Evolutionary conservation across 2,888 invertebrate genomes (phyloP), one percentile per base, ranked within the genome.

Genomic region (Andricus quercusramuli): DNA sequence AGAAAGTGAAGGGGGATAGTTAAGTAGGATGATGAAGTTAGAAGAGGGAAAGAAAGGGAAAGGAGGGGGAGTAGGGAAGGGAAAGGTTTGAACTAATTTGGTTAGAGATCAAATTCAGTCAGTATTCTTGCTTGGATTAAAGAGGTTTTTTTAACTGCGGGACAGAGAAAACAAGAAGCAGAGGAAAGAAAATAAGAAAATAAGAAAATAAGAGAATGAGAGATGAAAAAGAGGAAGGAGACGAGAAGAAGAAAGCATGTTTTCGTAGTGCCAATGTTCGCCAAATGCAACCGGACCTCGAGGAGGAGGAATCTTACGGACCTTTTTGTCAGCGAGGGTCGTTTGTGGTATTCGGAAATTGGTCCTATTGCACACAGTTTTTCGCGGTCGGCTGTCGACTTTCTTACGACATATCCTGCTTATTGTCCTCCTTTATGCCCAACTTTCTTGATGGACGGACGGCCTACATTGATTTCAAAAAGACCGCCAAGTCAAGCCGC

Each of bases 361-460:
- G 74, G 74, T 74, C 74, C 74, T 74, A 74, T 74, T 70, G 68
- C 47, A 44, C 56, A 56, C n/a, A 56, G 74, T 74, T 74, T 74
- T 74, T 74, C 74, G 56, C 56, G 56, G 32, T 56, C 51, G 56
- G 29, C 29, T 74, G 32, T 74, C 37, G 32, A 74, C 74, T 74
- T 74, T 74, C 74, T 74, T 74, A 74, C 74, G 51, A 74, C 74
- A 56, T 74, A 74, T 74, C 74, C 56, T 74, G 56, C 74, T 74
- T 74, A 74, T 74, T 74, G 74, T 74, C 15, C 74, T 74, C 74
- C 51, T 74, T 74, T 74, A 74, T 56, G 32, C 17, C 56, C 74
- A 74, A 74, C 37, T 74, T 74, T 74, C 74, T 56, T 37, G 56
- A 51, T 13, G 5, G 56, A 56, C 56, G 74, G 56, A 56, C 56